These are phyloP conservation scores for Bradynema listronoti DNA, from an alignment of 1,140 invertebrate species.

Conservation along the genomic window DNA sequence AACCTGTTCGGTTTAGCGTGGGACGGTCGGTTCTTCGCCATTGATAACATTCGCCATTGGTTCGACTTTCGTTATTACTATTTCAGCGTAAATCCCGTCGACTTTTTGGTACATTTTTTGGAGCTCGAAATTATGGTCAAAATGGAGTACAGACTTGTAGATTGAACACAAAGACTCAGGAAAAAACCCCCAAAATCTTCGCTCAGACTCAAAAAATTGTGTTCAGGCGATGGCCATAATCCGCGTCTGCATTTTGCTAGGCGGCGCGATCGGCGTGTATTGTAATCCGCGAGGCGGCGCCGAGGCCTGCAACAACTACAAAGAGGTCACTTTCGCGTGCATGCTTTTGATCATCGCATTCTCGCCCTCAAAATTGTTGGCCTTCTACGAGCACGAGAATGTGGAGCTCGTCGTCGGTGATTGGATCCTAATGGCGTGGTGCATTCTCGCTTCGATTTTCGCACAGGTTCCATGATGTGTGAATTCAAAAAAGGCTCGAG, in stretches of 20 bases:
- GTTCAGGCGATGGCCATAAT: conserved; percentile 49
- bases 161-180: background rate
- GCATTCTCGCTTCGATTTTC: conserved; percentile 47
- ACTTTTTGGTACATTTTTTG: conserved; percentile 47
- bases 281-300: conserved; percentile 47
- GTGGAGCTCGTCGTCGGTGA: conserved; percentile 48
- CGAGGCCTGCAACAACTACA: conserved; percentile 26
- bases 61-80: conserved; percentile 51
- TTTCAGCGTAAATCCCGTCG: conserved; percentile 52
- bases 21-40: conserved; percentile 54
- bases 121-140: background rate
- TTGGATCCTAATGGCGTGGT: conserved; percentile 53
- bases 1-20: conserved; percentile 53
- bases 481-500: no score
- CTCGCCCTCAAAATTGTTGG: conserved; percentile 53
- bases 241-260: conserved; percentile 45
- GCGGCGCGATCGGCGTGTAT: conserved; percentile 53
- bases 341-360: conserved; percentile 44
- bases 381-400: conserved; percentile 51
- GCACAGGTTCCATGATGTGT: conserved; percentile 44
- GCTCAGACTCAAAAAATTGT: background rate
- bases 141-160: background rate
- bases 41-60: conserved; percentile 55
- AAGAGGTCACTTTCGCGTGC: conserved; percentile 38
- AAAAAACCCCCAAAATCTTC: conserved; percentile 1